Evolutionary conservation across 2,888 invertebrate genomes (phyloP).

Genomic region (Chrysopilus asiliformis): DNA sequence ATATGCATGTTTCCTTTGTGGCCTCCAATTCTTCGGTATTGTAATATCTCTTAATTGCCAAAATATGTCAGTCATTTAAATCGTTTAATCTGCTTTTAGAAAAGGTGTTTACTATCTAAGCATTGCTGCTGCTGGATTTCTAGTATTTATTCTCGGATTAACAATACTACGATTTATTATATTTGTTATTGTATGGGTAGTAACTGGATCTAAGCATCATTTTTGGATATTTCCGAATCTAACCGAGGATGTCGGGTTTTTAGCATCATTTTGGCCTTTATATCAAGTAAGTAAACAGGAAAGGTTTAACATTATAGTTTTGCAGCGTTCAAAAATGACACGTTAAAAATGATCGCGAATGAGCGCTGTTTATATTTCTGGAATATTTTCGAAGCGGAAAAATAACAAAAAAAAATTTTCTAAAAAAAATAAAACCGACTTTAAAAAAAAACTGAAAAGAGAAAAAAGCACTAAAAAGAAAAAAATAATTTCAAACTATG

Average conservation of each 20-base stretch:
- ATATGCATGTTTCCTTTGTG: constrained; percentile 98
- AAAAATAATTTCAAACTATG: no score
- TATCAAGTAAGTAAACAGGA: constrained; percentile 52
- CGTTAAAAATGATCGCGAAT: no score
- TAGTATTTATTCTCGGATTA: constrained; percentile 83
- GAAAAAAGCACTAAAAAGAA: no score
- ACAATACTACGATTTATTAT: constrained; percentile 80
- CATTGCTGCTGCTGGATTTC: constrained; percentile 86
- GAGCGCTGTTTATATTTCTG: no score
- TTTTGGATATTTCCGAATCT: constrained; percentile 98
- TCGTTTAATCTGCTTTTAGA: constrained; percentile 35
- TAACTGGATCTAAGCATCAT: constrained; percentile 80
- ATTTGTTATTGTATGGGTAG: constrained; percentile 81
- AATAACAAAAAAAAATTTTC: no score
- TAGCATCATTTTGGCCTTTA: constrained; percentile 96
- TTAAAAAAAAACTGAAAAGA: no score
- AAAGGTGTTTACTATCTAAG: constrained; percentile 95
- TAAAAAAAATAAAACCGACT: no score
- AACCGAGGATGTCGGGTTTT: constrained; percentile 97
- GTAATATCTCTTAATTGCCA: background rate
- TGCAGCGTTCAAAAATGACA: background rate
- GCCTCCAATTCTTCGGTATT: constrained; percentile 78
- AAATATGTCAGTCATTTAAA: background rate
- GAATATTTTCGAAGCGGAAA: no score
- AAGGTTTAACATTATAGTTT: background rate